These are phyloP conservation scores for Euproctis similis DNA, from an alignment of 2,888 invertebrate genomes.

Conservation along the genomic window DNA sequence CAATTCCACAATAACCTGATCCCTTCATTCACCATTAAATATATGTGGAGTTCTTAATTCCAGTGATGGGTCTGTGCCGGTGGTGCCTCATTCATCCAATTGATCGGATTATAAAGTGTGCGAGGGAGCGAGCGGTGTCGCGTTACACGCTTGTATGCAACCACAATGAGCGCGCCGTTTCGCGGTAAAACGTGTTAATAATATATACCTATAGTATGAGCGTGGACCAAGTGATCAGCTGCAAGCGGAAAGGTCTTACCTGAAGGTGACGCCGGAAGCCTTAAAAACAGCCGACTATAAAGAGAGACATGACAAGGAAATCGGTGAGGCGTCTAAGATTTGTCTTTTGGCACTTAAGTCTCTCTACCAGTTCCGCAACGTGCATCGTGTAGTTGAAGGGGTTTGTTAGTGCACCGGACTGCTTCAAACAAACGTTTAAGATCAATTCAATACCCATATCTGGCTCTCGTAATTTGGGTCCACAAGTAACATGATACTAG, in stretches of 20 bases:
- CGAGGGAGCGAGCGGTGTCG: constrained; percentile 32
- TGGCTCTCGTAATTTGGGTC: constrained; percentile 15
- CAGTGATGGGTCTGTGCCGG: constrained; percentile 17
- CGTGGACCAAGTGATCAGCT: constrained; percentile 11
- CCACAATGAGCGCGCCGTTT: constrained; percentile 44
- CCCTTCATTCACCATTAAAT: constrained; percentile 19
- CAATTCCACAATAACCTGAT: constrained; percentile 7
- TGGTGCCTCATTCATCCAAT: constrained; percentile 27
- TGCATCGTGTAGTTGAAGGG: too few species aligned
- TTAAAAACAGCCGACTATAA: too few species aligned
- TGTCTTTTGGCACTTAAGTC: too few species aligned
- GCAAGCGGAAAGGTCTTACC: constrained; percentile 1
- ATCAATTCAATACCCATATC: too few species aligned
- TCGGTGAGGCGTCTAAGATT: too few species aligned
- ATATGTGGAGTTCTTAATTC: constrained; percentile 16
- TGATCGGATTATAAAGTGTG: constrained; percentile 28
- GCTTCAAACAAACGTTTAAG: too few species aligned
- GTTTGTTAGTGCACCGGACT: too few species aligned
- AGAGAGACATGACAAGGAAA: too few species aligned
- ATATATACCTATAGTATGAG: constrained; percentile 20
- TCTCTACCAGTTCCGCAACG: too few species aligned
- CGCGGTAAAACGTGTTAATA: constrained; percentile 59
- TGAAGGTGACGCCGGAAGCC: too few species aligned
- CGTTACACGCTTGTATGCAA: constrained; percentile 31
- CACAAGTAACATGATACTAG: constrained; percentile 47